phyloP scores from a whole-genome alignment of 2,113 vertebrate species.

The Paralichthys olivaceus region DNA sequence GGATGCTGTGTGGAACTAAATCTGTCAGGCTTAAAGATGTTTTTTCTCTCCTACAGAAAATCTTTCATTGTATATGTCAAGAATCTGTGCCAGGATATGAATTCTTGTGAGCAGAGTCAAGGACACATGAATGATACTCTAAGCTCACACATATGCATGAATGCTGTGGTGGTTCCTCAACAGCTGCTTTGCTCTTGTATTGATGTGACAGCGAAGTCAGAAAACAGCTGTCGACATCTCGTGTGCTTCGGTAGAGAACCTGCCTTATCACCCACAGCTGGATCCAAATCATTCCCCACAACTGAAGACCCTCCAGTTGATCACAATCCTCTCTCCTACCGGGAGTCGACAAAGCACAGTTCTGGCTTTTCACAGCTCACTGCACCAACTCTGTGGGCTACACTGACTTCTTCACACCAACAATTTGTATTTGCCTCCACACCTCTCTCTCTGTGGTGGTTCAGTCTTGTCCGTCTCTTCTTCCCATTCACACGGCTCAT shows the following conservation, averaged over 20 bases:
- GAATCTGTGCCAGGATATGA: not conserved
- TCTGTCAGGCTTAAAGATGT: not conserved
- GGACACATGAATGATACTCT: not conserved
- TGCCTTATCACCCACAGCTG: slow-evolving; percentile 48
- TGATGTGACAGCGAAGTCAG: not conserved
- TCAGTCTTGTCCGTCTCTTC: not conserved
- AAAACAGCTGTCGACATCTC: slow-evolving; percentile 18
- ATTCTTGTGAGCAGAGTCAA: not conserved
- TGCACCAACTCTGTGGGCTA: slow-evolving; percentile 11
- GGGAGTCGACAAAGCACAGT: slow-evolving; percentile 30
- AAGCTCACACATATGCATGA: not conserved
- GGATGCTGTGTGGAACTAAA: not conserved
- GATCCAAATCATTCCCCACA: slow-evolving; percentile 61
- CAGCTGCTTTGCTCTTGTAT: not conserved
- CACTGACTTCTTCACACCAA: not conserved
- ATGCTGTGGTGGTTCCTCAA: not conserved
- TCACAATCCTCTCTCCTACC: slow-evolving; percentile 37
- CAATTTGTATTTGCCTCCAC: slow-evolving; percentile 8
- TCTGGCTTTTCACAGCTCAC: slow-evolving; percentile 46
- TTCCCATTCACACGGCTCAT: not conserved
- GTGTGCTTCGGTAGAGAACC: slow-evolving; percentile 28
- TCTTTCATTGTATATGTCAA: not conserved
- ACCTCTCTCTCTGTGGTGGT: not conserved
- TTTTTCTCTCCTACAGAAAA: not conserved
- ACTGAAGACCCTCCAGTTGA: slow-evolving; percentile 42